Percentiles rank a stretch among this genome's conserved stretches.
Conservation (phyloP, 2,888 invertebrate species). For the Lithophane leautieri region DNA sequence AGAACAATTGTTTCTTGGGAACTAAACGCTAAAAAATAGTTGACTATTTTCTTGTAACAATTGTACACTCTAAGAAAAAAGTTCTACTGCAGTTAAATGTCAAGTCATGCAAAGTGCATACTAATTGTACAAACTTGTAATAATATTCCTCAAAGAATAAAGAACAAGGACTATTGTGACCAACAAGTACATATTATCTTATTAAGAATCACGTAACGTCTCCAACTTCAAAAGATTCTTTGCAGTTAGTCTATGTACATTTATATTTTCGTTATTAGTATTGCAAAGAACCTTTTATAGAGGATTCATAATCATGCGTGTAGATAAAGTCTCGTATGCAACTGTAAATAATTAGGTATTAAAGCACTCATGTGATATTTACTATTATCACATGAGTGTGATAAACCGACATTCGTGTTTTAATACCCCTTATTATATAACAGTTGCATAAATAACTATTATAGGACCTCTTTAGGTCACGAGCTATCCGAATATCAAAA, state of each 20-base stretch:
- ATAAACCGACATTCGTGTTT: no score
- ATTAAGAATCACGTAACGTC: neutral
- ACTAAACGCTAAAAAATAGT: neutral
- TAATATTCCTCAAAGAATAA: neutral
- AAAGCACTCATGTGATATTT: no score
- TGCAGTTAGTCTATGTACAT: neutral
- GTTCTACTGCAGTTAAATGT: neutral
- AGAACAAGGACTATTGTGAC: neutral
- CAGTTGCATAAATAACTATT: no score
- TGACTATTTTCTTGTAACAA: neutral
- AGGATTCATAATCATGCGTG: no score
- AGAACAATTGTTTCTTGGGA: neutral
- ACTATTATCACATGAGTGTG: no score
- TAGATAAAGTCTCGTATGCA: no score
- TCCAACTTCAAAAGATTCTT: neutral
- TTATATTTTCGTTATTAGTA: no score
- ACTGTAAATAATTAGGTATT: no score
- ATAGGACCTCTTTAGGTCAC: no score
- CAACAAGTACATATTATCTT: constrained; percentile 17
- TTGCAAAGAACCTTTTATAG: no score
- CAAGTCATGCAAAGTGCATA: constrained; percentile 47
- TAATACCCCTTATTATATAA: no score
- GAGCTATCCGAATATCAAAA: no score
- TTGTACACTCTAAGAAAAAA: neutral
- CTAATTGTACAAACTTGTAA: constrained; percentile 25